phyloP scores from a whole-genome alignment of 2,888 invertebrate genomes.

The Hypolimnas misippus region DNA sequence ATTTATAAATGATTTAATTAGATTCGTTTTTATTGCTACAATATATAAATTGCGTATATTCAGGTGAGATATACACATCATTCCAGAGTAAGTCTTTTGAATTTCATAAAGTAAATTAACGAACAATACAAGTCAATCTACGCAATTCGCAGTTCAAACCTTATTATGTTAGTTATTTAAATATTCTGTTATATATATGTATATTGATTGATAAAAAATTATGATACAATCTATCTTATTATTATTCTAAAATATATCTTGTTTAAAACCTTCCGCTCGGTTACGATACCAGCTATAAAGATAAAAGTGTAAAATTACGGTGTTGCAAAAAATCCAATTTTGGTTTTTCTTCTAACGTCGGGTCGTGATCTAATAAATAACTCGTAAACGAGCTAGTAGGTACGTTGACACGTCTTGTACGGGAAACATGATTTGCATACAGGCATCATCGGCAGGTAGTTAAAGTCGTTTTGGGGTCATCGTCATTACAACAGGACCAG shows the following conservation, averaged over 20 bases:
- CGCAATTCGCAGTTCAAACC: too few species aligned
- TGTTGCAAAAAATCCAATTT: constrained; percentile 38
- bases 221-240: too few species aligned
- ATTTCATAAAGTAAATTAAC: too few species aligned
- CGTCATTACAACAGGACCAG: constrained; percentile 71
- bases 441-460: constrained; percentile 74
- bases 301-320: constrained; percentile 21
- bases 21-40: too few species aligned
- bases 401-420: constrained; percentile 69
- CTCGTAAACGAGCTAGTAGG: constrained; percentile 58
- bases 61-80: too few species aligned
- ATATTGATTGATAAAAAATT: too few species aligned
- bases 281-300: constrained; percentile 20
- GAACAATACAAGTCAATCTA: too few species aligned
- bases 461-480: constrained; percentile 66
- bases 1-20: too few species aligned
- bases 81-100: too few species aligned
- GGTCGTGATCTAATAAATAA: constrained; percentile 71
- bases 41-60: too few species aligned
- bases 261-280: constrained; percentile 16
- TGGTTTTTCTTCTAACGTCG: constrained; percentile 36
- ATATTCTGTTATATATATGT: too few species aligned
- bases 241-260: not conserved
- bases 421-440: constrained; percentile 76
- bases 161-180: too few species aligned